These are phyloP conservation scores for Paragorgia papillata DNA, from an alignment of 92 coral and sea anemone species.

Conservation along the genomic window DNA sequence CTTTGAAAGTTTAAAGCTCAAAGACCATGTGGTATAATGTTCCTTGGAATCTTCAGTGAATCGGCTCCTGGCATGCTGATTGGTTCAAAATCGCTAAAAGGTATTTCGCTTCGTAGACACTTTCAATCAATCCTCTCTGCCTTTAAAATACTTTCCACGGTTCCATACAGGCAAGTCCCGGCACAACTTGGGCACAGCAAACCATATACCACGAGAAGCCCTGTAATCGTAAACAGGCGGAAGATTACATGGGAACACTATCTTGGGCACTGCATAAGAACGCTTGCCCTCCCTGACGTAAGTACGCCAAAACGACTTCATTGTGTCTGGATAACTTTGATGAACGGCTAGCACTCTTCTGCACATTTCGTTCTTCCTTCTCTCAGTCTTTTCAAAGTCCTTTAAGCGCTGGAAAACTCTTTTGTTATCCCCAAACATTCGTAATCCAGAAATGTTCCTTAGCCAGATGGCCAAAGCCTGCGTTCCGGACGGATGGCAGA, in stretches of 20 bases:
- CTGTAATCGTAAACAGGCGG: neutral
- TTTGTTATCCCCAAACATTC: conserved; percentile 9
- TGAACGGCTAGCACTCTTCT: conserved; percentile 1
- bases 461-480: conserved; percentile 4
- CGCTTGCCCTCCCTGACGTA: neutral
- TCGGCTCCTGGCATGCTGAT: too few species aligned
- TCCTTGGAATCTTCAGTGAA: too few species aligned
- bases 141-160: neutral
- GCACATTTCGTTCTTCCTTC: neutral
- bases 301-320: neutral
- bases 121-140: too few species aligned
- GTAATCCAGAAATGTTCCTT: neutral
- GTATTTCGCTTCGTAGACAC: too few species aligned
- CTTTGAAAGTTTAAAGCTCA: too few species aligned
- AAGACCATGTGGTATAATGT: too few species aligned
- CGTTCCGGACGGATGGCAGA: neutral
- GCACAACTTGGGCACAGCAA: conserved; percentile 10
- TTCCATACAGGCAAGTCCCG: conserved; percentile 1
- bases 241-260: neutral
- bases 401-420: neutral
- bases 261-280: neutral
- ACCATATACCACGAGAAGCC: neutral
- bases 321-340: conserved; percentile 1
- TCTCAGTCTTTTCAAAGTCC: neutral
- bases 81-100: too few species aligned